Conservation (phyloP, 1,140 invertebrate genomes). For the Drosophila biarmipes region DNA sequence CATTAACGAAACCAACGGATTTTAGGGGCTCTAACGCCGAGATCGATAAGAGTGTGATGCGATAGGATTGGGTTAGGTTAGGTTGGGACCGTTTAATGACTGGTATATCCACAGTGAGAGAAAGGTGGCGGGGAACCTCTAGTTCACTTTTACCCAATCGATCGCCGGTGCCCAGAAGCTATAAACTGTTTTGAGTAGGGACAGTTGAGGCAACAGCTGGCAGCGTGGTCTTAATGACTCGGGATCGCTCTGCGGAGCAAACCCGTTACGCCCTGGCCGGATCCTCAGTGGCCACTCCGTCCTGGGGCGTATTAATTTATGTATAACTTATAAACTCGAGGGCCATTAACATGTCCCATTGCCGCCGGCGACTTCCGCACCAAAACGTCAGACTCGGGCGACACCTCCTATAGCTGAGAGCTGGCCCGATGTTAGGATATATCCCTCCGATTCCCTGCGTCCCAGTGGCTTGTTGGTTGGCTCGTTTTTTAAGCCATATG, state of each 20-base stretch:
- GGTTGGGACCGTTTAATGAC: slow-evolving; percentile 34
- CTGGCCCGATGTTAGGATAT: slow-evolving; percentile 36
- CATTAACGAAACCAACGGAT: slow-evolving; percentile 39
- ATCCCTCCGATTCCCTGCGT: slow-evolving; percentile 1
- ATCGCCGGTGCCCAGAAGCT: slow-evolving; percentile 29
- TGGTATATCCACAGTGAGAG: slow-evolving; percentile 16
- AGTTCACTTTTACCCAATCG: slow-evolving; percentile 45
- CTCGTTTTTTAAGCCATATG: slow-evolving; percentile 66
- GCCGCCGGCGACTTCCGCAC: slow-evolving; percentile 68
- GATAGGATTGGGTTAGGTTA: slow-evolving; percentile 29
- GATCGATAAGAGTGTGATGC: slow-evolving; percentile 51
- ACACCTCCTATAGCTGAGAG: slow-evolving; percentile 57
- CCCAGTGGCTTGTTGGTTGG: neutral
- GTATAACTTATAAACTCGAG: slow-evolving; percentile 76
- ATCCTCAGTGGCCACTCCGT: slow-evolving; percentile 26
- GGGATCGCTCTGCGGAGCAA: slow-evolving; percentile 12
- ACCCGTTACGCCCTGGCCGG: slow-evolving; percentile 25
- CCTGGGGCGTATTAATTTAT: slow-evolving; percentile 41
- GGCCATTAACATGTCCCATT: slow-evolving; percentile 74
- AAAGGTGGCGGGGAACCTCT: slow-evolving; percentile 14
- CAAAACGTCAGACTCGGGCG: slow-evolving; percentile 55
- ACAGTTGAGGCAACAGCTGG: slow-evolving; percentile 62
- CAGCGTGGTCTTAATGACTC: slow-evolving; percentile 37
- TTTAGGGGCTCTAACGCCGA: slow-evolving; percentile 41
- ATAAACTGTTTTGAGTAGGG: slow-evolving; percentile 71